Conservation (phyloP, 2,113 vertebrate genomes). For the Myodes glareolus region DNA sequence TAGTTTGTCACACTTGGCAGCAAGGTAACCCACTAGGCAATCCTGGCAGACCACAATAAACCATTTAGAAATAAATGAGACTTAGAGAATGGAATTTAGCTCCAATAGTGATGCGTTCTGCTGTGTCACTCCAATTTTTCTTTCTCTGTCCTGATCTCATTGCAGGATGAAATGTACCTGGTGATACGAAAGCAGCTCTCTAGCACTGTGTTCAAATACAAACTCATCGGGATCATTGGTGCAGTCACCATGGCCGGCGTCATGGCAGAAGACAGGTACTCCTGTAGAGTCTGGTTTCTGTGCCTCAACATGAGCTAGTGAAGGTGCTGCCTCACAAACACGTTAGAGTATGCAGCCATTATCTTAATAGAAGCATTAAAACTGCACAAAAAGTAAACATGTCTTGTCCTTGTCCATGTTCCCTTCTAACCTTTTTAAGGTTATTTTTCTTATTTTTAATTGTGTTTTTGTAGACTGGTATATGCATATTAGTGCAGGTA, state of each 20-base stretch:
- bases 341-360: background rate
- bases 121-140: background rate
- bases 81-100: background rate
- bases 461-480: background rate
- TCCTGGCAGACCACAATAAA: background rate
- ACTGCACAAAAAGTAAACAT: background rate
- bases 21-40: background rate
- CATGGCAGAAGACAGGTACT: conserved; percentile 91
- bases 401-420: background rate
- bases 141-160: conserved; percentile 3
- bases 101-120: background rate
- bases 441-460: background rate
- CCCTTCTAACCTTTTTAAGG: background rate
- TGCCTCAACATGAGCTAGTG: background rate
- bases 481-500: background rate
- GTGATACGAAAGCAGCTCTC: conserved; percentile 98
- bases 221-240: conserved; percentile 96
- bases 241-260: conserved; percentile 94
- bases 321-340: background rate
- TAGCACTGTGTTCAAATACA: conserved; percentile 94
- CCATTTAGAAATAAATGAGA: background rate
- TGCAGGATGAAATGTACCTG: conserved; percentile 96
- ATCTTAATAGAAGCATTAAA: background rate
- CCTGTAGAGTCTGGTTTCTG: background rate
- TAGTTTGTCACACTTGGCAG: no score